Base-by-base conservation (phyloP, 2,113 vertebrate species). In the Noctilio leporinus region DNA sequence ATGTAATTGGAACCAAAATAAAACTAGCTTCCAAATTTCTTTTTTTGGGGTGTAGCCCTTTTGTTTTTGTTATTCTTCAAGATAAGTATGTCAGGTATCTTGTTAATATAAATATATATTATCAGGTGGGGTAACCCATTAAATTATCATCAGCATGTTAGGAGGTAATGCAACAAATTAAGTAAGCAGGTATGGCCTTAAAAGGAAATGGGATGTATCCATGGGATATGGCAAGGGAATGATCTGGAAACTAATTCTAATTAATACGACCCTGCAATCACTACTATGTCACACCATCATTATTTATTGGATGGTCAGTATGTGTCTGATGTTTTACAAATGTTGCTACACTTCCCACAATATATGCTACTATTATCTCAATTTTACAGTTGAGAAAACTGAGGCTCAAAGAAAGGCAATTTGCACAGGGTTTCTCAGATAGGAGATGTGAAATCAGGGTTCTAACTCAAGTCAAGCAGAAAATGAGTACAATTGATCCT, bases 231-330 rank as follows among this genome's bases (percentile, higher is more conserved):
- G 11, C 16, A 81, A 87, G 1, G 33, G 57, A 84, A 93, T 94
- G 38, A 10, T 86, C 72, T 94, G 43, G 82, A 86, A 96, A 77
- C 11, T 88, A 72, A 95, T 96, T 85, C 59, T 72, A 75, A 81
- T 91, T 76, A 95, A 30, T 82, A 51, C 33, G 85, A 47, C 19
- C 14, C 35, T 89, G 1, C 12, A 91, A 78, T 72, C 14, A 72
- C 35, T 87, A 64, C 22, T 65, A 9, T 77, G 57, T 81, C 30
- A 76, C 3, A 72, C 14, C 28, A 53, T 89, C 24, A 70, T 33
- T 9, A 75, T 43, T 94, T 84, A 85, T 62, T 88, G 51, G 26
- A 45, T 95, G 33, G 84, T 59, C 95, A 64, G 67, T 89, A 55
- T 87, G 51, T 85, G 11, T 26, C 72, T 95, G 33, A 10, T 80